These are phyloP conservation scores for Myotis daubentonii DNA, from an alignment of 2,797 vertebrate genomes.

Conservation along the genomic window DNA sequence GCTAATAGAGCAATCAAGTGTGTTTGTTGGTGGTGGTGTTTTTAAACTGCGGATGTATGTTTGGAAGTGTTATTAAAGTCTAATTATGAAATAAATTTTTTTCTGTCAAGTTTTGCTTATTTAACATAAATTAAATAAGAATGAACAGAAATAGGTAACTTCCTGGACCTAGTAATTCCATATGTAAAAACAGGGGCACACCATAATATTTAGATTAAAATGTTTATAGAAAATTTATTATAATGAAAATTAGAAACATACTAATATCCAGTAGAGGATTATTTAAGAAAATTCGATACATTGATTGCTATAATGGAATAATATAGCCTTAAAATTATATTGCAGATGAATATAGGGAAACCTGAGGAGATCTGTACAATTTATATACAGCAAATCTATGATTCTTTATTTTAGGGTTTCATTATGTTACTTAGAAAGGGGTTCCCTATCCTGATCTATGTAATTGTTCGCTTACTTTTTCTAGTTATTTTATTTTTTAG, in stretches of 20 bases:
- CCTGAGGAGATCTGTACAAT: neutral
- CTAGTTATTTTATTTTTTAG: neutral
- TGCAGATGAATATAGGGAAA: neutral
- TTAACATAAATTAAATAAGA: neutral
- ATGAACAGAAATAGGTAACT: neutral
- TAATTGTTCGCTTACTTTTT: constrained; percentile 7
- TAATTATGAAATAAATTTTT: neutral
- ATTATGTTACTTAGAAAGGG: neutral
- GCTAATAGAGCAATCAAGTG: neutral
- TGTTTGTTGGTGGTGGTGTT: neutral
- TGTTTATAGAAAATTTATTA: neutral
- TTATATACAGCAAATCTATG: neutral
- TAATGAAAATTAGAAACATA: constrained; percentile 32
- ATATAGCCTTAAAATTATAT: neutral
- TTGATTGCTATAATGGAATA: neutral
- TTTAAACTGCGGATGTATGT: neutral
- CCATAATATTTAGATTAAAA: neutral
- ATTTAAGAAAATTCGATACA: neutral
- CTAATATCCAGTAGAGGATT: neutral
- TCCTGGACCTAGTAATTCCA: neutral
- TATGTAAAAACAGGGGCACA: neutral
- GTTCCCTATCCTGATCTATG: neutral
- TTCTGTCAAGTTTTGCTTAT: neutral
- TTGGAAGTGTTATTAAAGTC: neutral
- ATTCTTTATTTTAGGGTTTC: neutral